Conservation (phyloP, 2,113 vertebrate genomes). For the Heterotis niloticus region DNA sequence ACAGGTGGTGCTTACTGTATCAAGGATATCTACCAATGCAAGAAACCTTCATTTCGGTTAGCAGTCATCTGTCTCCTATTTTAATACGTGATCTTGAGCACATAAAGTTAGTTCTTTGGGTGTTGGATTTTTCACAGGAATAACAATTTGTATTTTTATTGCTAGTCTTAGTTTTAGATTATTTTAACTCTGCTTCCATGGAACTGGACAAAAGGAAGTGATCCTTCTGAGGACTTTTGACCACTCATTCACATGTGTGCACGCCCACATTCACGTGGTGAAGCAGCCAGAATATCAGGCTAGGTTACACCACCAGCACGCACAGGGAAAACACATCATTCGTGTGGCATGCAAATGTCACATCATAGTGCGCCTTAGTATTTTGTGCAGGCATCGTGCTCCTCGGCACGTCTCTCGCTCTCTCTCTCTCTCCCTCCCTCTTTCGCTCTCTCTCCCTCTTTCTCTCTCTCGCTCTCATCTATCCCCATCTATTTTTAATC, state of each 20-base stretch:
- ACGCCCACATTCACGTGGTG: slow-evolving; percentile 8
- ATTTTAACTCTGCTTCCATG: too few species aligned
- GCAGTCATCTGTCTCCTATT: too few species aligned
- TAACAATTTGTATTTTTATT: too few species aligned
- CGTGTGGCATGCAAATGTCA: neutral
- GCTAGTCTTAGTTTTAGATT: too few species aligned
- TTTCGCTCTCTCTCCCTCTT: slow-evolving; percentile 1
- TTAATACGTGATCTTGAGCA: too few species aligned
- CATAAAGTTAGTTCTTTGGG: too few species aligned
- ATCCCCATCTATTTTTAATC: slow-evolving; percentile 3
- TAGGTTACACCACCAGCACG: neutral
- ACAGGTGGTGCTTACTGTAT: too few species aligned
- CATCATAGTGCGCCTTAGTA: slow-evolving; percentile 12
- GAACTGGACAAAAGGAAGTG: too few species aligned
- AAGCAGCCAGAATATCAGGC: neutral
- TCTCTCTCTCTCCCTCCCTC: slow-evolving; percentile 18
- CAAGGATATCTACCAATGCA: too few species aligned
- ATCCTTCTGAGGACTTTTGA: too few species aligned
- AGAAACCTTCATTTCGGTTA: too few species aligned
- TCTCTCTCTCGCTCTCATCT: neutral
- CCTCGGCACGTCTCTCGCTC: slow-evolving; percentile 28
- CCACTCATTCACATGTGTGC: neutral
- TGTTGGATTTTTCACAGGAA: too few species aligned
- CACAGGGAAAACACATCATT: neutral
- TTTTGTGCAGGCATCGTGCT: slow-evolving; percentile 3